phyloP scores from a whole-genome alignment of 2,888 invertebrate species.

The Campaea margaritaria region DNA sequence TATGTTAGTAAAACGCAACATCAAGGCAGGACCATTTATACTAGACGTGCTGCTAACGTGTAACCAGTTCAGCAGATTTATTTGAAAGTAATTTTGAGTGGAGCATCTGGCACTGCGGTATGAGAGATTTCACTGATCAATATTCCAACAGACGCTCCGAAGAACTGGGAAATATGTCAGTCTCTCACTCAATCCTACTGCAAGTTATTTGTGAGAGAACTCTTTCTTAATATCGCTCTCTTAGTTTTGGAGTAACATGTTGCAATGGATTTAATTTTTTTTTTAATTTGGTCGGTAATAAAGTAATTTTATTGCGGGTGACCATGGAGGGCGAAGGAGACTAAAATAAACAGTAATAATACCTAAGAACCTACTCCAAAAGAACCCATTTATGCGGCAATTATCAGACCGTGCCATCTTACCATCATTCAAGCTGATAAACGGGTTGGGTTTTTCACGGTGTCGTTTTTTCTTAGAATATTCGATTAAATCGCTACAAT shows the following conservation, averaged over 20 bases:
- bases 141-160: constrained; percentile 78
- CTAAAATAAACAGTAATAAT: too few relatives aligned
- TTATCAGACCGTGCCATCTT: too few relatives aligned
- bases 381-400: too few relatives aligned
- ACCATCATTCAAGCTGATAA: too few relatives aligned
- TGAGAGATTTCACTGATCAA: constrained; percentile 82
- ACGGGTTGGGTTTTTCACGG: too few relatives aligned
- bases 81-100: constrained; percentile 82
- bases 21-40: constrained; percentile 28
- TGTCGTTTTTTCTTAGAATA: too few relatives aligned
- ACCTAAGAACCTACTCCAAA: too few relatives aligned
- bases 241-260: constrained; percentile 14
- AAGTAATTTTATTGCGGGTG: too few relatives aligned
- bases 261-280: not conserved
- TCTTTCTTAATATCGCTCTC: constrained; percentile 25
- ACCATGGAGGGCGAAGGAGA: too few relatives aligned
- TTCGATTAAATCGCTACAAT: too few relatives aligned
- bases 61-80: constrained; percentile 75
- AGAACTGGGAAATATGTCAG: constrained; percentile 82
- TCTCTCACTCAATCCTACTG: constrained; percentile 74
- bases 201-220: constrained; percentile 65
- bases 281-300: too few relatives aligned
- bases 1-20: constrained; percentile 5
- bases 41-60: constrained; percentile 46
- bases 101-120: constrained; percentile 81